Evolutionary conservation across 2,797 vertebrate genomes (phyloP).

Genomic region (Hemibagrus guttatus): DNA sequence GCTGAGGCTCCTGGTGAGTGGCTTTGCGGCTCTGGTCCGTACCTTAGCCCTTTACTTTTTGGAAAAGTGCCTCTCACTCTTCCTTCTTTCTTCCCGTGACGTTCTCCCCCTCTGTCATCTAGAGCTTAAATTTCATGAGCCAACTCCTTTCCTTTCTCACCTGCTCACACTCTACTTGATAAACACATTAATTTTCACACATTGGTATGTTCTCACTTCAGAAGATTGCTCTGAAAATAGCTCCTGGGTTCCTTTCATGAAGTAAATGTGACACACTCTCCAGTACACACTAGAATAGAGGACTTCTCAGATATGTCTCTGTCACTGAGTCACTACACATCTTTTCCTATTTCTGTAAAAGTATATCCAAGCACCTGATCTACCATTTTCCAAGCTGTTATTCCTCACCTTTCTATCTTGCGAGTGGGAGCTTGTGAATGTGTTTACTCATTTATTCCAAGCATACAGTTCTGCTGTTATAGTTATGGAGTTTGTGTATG

Average conservation of each 20-base stretch:
- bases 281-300: constrained; percentile 17
- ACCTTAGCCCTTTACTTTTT: constrained; percentile 64
- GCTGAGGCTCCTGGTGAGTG: constrained; percentile 81
- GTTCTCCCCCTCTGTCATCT: constrained; percentile 42
- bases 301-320: background rate
- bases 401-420: constrained; percentile 10
- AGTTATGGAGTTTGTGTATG: background rate
- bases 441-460: constrained; percentile 15
- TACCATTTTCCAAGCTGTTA: constrained; percentile 22
- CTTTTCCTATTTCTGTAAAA: constrained; percentile 25
- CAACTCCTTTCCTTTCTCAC: constrained; percentile 64
- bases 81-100: constrained; percentile 57
- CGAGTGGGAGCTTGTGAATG: constrained; percentile 22
- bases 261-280: background rate
- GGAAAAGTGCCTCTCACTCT: constrained; percentile 56
- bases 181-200: constrained; percentile 58
- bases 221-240: constrained; percentile 26
- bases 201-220: constrained; percentile 18
- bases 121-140: constrained; percentile 39
- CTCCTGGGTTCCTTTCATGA: constrained; percentile 17
- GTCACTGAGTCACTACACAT: constrained; percentile 15
- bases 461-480: background rate
- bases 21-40: constrained; percentile 74
- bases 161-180: constrained; percentile 70
- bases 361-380: constrained; percentile 25